These are phyloP conservation scores for Polydrusus pterygomalis DNA, from an alignment of 2,888 invertebrate species.

Conservation along the genomic window DNA sequence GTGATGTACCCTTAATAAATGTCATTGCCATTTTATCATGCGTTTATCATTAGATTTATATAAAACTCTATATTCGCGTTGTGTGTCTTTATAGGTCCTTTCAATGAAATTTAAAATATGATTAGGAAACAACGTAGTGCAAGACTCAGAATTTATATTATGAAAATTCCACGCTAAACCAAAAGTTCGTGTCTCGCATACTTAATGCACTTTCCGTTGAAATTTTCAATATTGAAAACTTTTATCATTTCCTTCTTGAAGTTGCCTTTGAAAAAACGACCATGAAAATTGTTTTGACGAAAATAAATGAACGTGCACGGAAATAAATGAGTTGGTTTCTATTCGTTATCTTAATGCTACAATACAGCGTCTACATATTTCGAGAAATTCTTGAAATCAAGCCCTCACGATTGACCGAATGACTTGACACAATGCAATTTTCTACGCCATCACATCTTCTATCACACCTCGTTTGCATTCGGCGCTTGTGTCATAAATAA, in stretches of 20 bases:
- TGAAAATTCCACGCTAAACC: constrained; percentile 42
- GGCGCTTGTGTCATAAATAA: no score
- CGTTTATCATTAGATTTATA: constrained; percentile 2
- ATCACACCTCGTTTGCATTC: no score
- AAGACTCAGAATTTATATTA: constrained; percentile 38
- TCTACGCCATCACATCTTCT: no score
- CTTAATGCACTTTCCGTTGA: constrained; percentile 30
- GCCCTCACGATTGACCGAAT: no score
- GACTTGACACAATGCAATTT: no score
- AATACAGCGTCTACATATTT: no score
- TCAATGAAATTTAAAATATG: constrained; percentile 30
- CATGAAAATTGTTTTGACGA: constrained; percentile 4
- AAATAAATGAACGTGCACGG: constrained; percentile 11
- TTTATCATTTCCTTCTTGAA: constrained; percentile 34
- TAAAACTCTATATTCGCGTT: constrained; percentile 18
- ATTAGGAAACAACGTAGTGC: constrained; percentile 33
- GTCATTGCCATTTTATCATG: background rate
- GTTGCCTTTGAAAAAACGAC: constrained; percentile 18
- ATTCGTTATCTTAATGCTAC: background rate
- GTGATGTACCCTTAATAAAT: no score
- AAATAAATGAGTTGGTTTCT: background rate
- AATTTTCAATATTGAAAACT: constrained; percentile 42
- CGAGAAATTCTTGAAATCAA: no score
- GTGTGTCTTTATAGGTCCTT: constrained; percentile 17
- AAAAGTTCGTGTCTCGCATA: constrained; percentile 37